Evolutionary conservation across 2,797 vertebrate genomes (phyloP).

Genomic region (Enteromius unitaeniatus): DNA sequence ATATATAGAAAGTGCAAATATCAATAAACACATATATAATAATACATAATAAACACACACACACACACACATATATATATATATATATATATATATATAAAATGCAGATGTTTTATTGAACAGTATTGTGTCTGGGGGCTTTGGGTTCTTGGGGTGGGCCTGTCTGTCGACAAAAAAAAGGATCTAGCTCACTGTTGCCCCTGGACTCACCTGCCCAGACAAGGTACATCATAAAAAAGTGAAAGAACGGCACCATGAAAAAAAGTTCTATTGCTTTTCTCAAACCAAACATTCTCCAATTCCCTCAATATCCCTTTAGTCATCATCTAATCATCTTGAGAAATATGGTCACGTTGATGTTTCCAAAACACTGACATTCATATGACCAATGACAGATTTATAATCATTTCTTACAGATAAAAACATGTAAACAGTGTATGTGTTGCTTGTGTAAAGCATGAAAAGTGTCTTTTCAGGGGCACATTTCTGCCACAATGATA

Average conservation of each 20-base stretch:
- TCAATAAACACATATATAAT: background rate
- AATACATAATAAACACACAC: too few relatives aligned
- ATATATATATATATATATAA: background rate
- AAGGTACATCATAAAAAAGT: constrained; percentile 30
- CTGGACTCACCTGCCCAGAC: constrained; percentile 49
- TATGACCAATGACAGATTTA: background rate
- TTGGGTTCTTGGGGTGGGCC: constrained; percentile 3
- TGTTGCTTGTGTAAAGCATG: background rate
- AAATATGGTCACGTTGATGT: constrained; percentile 14
- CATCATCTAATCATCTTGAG: constrained; percentile 3
- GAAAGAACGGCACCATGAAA: constrained; percentile 54
- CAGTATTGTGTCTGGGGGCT: background rate
- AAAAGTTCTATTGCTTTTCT: constrained; percentile 17
- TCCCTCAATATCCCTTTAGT: constrained; percentile 20
- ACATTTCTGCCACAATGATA: constrained; percentile 13
- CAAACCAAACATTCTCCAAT: constrained; percentile 24
- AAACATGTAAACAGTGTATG: background rate
- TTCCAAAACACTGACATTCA: constrained; percentile 30
- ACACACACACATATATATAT: too few relatives aligned
- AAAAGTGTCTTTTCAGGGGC: constrained; percentile 15
- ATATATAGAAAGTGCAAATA: background rate
- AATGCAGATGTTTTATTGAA: background rate
- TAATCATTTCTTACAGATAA: background rate
- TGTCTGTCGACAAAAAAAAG: background rate
- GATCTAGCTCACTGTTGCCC: background rate